Conservation (phyloP, 2,113 vertebrate species). For the Axis porcinus region DNA sequence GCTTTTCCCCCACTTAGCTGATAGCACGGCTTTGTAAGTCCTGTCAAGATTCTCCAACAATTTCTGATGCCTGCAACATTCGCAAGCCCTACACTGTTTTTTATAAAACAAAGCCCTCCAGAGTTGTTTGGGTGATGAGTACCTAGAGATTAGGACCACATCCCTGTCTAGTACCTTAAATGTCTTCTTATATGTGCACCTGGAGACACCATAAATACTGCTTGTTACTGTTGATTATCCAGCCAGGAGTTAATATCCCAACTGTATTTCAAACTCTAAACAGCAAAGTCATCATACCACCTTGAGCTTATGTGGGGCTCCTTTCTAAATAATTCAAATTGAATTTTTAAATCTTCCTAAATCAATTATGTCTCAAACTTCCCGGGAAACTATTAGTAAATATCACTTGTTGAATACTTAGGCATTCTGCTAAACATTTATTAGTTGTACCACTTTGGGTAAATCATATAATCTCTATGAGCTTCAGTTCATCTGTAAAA, state of each 20-base stretch:
- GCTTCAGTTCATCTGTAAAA: not conserved
- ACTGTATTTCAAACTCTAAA: not conserved
- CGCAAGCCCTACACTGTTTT: not conserved
- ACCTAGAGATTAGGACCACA: not conserved
- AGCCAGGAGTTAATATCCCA: not conserved
- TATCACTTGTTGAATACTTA: not conserved
- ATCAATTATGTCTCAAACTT: not conserved
- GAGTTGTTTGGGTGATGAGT: not conserved
- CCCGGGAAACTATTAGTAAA: not conserved
- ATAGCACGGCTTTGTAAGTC: not conserved
- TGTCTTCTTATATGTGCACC: not conserved
- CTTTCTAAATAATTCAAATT: conserved; percentile 2
- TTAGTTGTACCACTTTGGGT: not conserved
- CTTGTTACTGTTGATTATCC: not conserved
- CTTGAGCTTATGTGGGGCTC: not conserved
- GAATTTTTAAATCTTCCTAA: not conserved
- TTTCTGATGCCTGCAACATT: not conserved
- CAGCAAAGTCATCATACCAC: not conserved
- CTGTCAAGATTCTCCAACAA: not conserved
- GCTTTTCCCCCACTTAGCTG: not conserved
- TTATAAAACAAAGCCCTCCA: not conserved
- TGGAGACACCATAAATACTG: not conserved
- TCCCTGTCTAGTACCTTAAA: not conserved
- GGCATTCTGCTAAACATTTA: not conserved
- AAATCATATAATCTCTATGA: not conserved